These are phyloP conservation scores for Lagothrix lagotricha DNA, from an alignment of 2,797 vertebrate species.

Conservation along the genomic window DNA sequence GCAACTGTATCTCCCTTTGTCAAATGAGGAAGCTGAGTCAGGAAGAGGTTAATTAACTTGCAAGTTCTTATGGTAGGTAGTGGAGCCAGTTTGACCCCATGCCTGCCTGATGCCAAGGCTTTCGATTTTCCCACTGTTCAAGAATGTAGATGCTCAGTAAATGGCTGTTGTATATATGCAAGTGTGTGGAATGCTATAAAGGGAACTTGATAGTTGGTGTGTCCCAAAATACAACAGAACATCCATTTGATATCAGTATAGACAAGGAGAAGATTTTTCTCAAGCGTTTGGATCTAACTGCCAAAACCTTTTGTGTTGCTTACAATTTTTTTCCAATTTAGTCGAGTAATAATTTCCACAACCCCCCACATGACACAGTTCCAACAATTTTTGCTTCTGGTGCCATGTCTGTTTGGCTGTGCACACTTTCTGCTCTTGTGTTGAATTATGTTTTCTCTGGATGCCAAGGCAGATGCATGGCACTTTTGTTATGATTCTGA, in stretches of 20 bases:
- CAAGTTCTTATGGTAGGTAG: too few species aligned
- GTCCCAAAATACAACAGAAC: neutral
- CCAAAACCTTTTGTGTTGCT: constrained; percentile 44
- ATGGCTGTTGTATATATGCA: neutral
- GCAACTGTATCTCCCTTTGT: neutral
- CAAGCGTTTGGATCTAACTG: neutral
- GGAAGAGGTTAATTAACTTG: neutral
- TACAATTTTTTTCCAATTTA: neutral
- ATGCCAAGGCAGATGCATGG: constrained; percentile 74
- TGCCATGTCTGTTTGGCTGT: constrained; percentile 59
- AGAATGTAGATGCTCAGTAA: neutral
- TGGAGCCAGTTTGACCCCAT: neutral
- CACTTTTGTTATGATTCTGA: constrained; percentile 66
- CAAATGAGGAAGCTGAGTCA: neutral
- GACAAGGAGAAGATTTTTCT: neutral
- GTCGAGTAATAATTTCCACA: neutral
- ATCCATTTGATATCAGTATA: neutral
- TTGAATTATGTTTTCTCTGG: constrained; percentile 53
- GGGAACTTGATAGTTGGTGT: neutral
- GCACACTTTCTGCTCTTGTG: neutral
- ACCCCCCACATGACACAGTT: neutral
- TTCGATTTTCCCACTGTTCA: neutral
- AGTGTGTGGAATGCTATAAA: too few species aligned
- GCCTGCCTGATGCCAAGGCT: neutral
- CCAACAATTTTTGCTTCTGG: constrained; percentile 22